phyloP scores from a whole-genome alignment of 2,797 vertebrate species.

The Micrastur ruficollis region DNA sequence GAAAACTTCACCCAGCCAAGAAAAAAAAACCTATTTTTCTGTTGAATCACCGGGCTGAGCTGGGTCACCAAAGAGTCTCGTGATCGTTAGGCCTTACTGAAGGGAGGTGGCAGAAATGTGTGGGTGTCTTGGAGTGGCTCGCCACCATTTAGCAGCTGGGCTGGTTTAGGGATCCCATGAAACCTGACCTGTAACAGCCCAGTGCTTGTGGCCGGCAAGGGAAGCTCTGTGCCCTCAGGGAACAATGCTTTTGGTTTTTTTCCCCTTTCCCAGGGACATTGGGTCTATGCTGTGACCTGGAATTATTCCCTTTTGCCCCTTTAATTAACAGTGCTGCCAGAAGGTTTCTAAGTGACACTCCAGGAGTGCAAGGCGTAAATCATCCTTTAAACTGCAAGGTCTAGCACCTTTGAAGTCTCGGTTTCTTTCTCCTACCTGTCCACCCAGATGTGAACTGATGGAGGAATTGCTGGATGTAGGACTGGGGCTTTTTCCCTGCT shows the following conservation, averaged over 20 bases:
- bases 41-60: neutral
- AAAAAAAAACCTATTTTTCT: neutral
- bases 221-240: neutral
- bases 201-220: neutral
- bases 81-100: neutral
- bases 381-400: neutral
- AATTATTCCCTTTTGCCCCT: neutral
- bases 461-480: neutral
- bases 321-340: neutral
- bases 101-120: neutral
- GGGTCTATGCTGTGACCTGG: neutral
- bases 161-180: neutral
- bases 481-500: neutral
- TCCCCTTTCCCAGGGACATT: neutral
- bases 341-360: fast-evolving
- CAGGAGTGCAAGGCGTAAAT: neutral
- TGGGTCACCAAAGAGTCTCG: neutral
- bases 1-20: neutral
- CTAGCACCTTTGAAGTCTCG: neutral
- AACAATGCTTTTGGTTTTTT: neutral
- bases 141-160: fast-evolving
- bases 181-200: neutral
- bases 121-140: neutral
- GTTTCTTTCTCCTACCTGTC: neutral
- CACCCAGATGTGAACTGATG: neutral